Percentiles rank a stretch among this genome's conserved stretches.
Evolutionary conservation across 2,113 vertebrate genomes (phyloP).

Genomic region (Oreochromis spilurus): DNA sequence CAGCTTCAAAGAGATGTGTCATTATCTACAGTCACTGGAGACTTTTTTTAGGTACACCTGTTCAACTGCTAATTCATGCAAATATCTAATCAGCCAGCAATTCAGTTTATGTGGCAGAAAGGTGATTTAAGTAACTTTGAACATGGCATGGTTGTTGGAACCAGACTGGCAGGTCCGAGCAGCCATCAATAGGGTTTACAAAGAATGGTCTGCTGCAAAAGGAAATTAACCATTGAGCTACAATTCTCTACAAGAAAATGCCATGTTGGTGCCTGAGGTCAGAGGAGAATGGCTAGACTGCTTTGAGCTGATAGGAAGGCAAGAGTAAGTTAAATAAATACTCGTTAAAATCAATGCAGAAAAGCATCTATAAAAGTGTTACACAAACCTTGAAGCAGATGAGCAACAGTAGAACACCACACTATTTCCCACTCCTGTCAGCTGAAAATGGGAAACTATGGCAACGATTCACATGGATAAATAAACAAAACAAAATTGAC

Average conservation of each 20-base stretch:
- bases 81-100: neutral
- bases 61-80: neutral
- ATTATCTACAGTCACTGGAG: neutral
- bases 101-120: neutral
- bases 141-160: neutral
- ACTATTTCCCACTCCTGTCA: neutral
- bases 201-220: neutral
- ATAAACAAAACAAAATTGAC: neutral
- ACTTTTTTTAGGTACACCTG: neutral
- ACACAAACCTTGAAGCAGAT: neutral
- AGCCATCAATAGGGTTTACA: neutral
- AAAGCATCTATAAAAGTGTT: neutral
- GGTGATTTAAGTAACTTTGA: neutral
- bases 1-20: neutral
- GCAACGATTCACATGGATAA: neutral
- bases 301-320: neutral
- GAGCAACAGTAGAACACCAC: neutral
- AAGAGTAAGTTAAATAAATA: neutral
- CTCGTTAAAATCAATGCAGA: neutral
- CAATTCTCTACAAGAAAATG: neutral
- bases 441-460: neutral
- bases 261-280: neutral
- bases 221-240: neutral
- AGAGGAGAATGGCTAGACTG: neutral
- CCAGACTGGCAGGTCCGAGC: neutral